Evolutionary conservation across 2,113 vertebrate genomes (phyloP).

Genomic region (Erythrocercus mccallii): DNA sequence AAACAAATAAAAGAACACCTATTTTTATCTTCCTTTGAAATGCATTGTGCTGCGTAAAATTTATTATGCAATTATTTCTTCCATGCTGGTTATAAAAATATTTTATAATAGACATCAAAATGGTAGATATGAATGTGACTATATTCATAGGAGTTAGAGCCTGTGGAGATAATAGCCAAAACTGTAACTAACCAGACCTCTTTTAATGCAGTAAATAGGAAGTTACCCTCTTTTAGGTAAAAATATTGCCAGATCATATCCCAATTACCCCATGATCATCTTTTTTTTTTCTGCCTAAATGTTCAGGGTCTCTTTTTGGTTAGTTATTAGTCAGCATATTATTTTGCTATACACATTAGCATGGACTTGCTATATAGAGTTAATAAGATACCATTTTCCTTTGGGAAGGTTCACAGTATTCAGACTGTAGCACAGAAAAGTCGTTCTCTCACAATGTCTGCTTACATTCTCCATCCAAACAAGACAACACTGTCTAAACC

Average conservation of each 20-base stretch:
- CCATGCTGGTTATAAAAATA: neutral
- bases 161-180: neutral
- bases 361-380: neutral
- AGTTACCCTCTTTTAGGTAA: neutral
- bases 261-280: neutral
- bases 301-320: neutral
- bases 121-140: neutral
- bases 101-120: neutral
- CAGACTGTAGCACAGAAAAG: neutral
- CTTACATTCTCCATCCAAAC: neutral
- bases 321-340: neutral
- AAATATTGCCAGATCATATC: neutral
- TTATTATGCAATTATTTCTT: neutral
- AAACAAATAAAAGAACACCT: neutral
- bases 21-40: neutral
- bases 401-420: neutral
- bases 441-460: neutral
- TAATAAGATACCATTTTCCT: neutral
- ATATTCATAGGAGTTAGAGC: neutral
- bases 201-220: neutral
- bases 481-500: neutral
- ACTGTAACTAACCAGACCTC: neutral
- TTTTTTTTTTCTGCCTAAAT: neutral
- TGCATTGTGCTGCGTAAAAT: neutral
- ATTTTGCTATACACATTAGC: neutral